phyloP scores from a whole-genome alignment of 2,113 vertebrate species.

The Mormyrus lacerda region DNA sequence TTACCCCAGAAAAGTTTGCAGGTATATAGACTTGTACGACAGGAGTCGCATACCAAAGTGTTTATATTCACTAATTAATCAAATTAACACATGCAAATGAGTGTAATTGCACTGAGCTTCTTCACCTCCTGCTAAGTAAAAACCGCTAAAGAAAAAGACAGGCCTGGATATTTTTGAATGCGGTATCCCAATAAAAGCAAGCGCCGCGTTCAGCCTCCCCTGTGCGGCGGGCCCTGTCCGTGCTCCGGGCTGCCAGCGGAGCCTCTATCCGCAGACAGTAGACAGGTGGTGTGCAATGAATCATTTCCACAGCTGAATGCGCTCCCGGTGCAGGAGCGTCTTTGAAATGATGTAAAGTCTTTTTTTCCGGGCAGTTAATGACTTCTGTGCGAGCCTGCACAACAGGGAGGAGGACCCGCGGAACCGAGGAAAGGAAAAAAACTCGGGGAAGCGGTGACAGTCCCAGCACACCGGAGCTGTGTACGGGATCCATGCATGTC shows the following conservation, averaged over 20 bases:
- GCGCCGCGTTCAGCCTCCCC: constrained; percentile 10
- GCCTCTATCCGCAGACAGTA: not conserved
- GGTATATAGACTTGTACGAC: constrained; percentile 61
- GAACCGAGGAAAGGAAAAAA: not conserved
- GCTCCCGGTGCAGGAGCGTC: not conserved
- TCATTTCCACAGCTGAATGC: not conserved
- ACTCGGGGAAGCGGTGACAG: not conserved
- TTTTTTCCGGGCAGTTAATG: not conserved
- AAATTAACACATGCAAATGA: constrained; percentile 75
- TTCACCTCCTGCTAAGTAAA: constrained; percentile 55
- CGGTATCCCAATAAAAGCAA: constrained; percentile 26
- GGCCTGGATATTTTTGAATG: constrained; percentile 49
- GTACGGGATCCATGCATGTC: not conserved
- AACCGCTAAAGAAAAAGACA: constrained; percentile 33
- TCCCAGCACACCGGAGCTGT: not conserved
- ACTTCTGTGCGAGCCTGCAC: constrained; percentile 6
- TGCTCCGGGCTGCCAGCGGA: not conserved
- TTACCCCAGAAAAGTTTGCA: constrained; percentile 59
- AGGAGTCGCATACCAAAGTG: constrained; percentile 61
- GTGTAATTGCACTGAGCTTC: constrained; percentile 61
- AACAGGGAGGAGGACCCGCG: not conserved
- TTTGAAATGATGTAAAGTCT: not conserved
- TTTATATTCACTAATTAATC: constrained; percentile 72
- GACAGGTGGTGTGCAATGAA: constrained; percentile 15
- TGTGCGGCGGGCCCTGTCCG: constrained; percentile 27